phyloP scores from a whole-genome alignment of 2,888 invertebrate genomes.

The Drosophila basisetae region DNA sequence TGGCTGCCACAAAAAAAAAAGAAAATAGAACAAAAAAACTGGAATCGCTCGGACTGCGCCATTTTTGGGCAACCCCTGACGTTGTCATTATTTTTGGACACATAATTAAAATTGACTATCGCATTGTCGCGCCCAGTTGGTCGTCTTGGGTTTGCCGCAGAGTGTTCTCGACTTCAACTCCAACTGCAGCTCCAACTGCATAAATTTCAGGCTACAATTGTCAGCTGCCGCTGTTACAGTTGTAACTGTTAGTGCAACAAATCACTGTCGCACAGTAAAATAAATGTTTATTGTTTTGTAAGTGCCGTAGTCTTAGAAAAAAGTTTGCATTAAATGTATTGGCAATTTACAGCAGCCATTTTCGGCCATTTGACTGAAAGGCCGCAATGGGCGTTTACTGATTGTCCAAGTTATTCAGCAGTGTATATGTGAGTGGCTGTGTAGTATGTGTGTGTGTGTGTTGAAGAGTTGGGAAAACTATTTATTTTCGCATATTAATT shows the following conservation, averaged over 20 bases:
- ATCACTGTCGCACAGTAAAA: conserved; percentile 78
- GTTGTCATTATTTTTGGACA: conserved; percentile 78
- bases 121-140: conserved; percentile 74
- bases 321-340: conserved; percentile 70
- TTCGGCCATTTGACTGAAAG: conserved; percentile 76
- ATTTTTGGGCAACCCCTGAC: conserved; percentile 75
- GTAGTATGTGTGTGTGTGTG: conserved; percentile 2
- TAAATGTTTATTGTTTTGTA: conserved; percentile 79
- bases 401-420: conserved; percentile 45
- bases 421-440: not conserved
- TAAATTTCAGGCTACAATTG: conserved; percentile 70
- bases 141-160: conserved; percentile 42
- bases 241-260: conserved; percentile 68
- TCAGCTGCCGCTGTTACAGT: conserved; percentile 59
- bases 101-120: conserved; percentile 82
- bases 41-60: conserved; percentile 49
- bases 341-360: conserved; percentile 77
- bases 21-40: conserved; percentile 36
- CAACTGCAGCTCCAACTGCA: conserved; percentile 51
- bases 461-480: conserved; percentile 41
- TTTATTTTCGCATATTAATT: conserved; percentile 78
- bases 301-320: conserved; percentile 61
- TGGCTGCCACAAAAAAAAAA: conserved; percentile 8
- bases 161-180: conserved; percentile 44
- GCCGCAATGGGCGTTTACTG: conserved; percentile 73